Base-by-base conservation (phyloP, 2,888 invertebrate species). In the Luperina nickerlii region DNA sequence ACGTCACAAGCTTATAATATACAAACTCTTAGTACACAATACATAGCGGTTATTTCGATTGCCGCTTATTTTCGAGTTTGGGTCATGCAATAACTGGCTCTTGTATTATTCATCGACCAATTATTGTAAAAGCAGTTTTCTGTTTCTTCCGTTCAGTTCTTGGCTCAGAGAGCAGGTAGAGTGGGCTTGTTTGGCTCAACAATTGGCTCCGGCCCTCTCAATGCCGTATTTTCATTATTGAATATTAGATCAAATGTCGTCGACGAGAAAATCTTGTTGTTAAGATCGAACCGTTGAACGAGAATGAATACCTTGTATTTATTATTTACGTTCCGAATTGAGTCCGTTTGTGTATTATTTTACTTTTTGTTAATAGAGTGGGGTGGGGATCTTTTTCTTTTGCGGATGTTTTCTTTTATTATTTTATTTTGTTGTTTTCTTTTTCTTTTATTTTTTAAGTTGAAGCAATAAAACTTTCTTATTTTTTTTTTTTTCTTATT, bases 41-140 rank as follows among this genome's bases (percentile, higher is more conserved):
- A 79, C 76, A 62, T 77, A 60, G 74, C 82, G 82, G 79, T 81
- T 81, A 83, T 82, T 88, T 86, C 78, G 81, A 80, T 83, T 83
- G 91, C 92, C 76, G 82, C 79, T 93, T 95, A 94, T 94, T 94
- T 91, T 94, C 94, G 92, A 94, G 94, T 94, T 95, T 93, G 90
- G 92, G 92, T 92, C 90, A 89, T 92, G 93, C 94, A 94, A 95
- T 96, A 96, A 96, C 95, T 92, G 94, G 92, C 95, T 95, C 91
- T 95, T 97, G 97, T 97, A 96, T 97, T 97, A 97, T 97, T 97
- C 97, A 97, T 95, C 92, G 95, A 93, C 96, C 97, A 97, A 97
- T 97, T 97, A 97, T 95, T 94, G 95, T 95, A 94, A 96, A 96
- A 96, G 96, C 95, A 96, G 96, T 95, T 94, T 94, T 94, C 95